A percentile compares a stretch with the other conserved stretches of the same genome.
phyloP scores from a whole-genome alignment of 2,113 vertebrate species.

The Megaleporinus macrocephalus region DNA sequence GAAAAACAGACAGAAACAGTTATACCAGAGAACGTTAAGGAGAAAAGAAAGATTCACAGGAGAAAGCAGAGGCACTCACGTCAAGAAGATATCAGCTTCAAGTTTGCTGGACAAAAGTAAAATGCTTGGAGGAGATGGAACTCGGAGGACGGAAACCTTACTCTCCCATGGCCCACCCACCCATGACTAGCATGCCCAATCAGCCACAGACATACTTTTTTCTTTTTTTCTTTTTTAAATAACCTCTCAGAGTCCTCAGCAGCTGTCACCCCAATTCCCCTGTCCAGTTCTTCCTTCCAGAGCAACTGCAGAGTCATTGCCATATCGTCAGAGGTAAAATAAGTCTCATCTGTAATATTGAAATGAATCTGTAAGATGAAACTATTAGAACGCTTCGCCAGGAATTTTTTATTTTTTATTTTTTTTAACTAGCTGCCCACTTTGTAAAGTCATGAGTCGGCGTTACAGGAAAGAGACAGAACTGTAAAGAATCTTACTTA shows the following conservation, averaged over 20 bases:
- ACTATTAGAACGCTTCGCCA: too few relatives aligned
- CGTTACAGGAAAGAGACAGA: too few relatives aligned
- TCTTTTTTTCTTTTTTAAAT: too few relatives aligned
- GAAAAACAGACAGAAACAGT: not conserved
- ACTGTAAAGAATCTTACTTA: too few relatives aligned
- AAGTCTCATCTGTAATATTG: too few relatives aligned
- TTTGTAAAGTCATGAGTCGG: too few relatives aligned
- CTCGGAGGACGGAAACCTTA: slow-evolving; percentile 51
- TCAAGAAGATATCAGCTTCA: slow-evolving; percentile 28
- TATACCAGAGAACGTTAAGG: not conserved
- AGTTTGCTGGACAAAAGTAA: slow-evolving; percentile 39
- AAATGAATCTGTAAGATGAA: too few relatives aligned
- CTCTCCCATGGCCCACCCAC: slow-evolving; percentile 27
- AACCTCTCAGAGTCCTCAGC: slow-evolving; percentile 61
- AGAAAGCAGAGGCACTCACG: slow-evolving; percentile 63
- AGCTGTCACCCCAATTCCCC: slow-evolving; percentile 66
- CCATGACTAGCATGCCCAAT: slow-evolving; percentile 56
- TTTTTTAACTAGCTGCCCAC: too few relatives aligned
- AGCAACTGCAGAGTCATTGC: slow-evolving; percentile 6
- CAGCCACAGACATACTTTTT: slow-evolving; percentile 55
- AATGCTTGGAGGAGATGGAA: slow-evolving; percentile 53
- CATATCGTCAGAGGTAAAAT: slow-evolving; percentile 27
- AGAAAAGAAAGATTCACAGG: not conserved
- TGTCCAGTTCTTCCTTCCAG: not conserved
- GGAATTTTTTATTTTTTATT: too few relatives aligned